phyloP scores from a whole-genome alignment of 64 coral and sea anemone genomes.

The Astreopora myriophthalma region DNA sequence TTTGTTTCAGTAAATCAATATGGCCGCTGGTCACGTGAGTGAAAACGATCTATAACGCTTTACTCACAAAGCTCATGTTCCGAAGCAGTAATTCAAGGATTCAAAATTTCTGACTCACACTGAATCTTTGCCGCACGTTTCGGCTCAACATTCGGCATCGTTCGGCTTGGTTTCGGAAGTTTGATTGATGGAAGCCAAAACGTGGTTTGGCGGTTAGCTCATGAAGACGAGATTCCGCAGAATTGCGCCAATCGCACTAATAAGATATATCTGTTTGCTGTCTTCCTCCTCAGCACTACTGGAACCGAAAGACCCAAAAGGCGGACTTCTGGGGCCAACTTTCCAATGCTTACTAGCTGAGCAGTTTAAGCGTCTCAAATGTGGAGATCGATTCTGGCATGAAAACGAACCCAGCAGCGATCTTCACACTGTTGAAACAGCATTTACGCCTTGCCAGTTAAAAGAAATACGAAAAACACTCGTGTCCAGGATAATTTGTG shows the following conservation, averaged over 20 bases:
- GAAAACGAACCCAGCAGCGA: neutral
- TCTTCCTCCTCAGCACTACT: neutral
- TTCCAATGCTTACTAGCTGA: constrained; percentile 43
- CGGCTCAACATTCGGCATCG: too few species aligned
- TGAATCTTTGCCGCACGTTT: too few species aligned
- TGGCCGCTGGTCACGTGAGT: too few species aligned
- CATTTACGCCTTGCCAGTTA: constrained; percentile 51
- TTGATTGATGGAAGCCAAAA: too few species aligned
- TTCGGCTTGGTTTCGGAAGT: too few species aligned
- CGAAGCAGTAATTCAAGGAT: too few species aligned
- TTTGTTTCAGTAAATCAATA: too few species aligned
- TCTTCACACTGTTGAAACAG: neutral
- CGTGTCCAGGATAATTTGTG: constrained; percentile 68
- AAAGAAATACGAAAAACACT: constrained; percentile 22
- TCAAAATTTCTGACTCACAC: too few species aligned
- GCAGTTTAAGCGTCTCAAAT: constrained; percentile 34
- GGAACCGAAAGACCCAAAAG: neutral
- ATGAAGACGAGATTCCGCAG: too few species aligned
- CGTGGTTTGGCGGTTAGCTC: too few species aligned
- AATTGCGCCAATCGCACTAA: neutral
- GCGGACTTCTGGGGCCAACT: constrained; percentile 32
- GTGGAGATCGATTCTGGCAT: constrained; percentile 83
- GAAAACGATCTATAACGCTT: too few species aligned
- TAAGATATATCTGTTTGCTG: neutral
- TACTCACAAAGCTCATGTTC: too few species aligned